These are phyloP conservation scores for Phengaris alcon DNA, from an alignment of 2,888 invertebrate genomes.

Conservation along the genomic window DNA sequence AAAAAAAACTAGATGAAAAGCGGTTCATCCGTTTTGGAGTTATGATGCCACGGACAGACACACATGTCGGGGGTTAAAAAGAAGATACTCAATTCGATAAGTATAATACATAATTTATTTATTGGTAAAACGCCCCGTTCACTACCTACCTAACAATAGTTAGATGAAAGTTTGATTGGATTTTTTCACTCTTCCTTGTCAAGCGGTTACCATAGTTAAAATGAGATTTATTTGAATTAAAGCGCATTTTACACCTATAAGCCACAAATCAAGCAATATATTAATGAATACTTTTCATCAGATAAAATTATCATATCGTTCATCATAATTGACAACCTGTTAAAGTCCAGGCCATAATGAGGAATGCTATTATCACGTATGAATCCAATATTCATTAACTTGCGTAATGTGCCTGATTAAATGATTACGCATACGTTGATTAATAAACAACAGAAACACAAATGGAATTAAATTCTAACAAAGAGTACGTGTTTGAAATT, in stretches of 20 bases:
- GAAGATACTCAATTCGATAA: too few relatives aligned
- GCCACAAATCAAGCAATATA: not conserved
- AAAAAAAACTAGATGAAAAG: too few relatives aligned
- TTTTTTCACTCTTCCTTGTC: too few relatives aligned
- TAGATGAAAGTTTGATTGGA: too few relatives aligned
- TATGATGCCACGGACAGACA: too few relatives aligned
- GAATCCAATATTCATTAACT: slow-evolving; percentile 24
- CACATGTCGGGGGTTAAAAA: too few relatives aligned
- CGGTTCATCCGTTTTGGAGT: too few relatives aligned
- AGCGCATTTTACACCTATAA: not conserved
- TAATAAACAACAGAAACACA: slow-evolving; percentile 31
- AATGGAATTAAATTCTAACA: slow-evolving; percentile 1
- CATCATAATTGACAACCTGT: slow-evolving; percentile 18
- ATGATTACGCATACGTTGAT: slow-evolving; percentile 18
- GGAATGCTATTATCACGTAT: slow-evolving; percentile 23
- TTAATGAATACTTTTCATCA: slow-evolving; percentile 10
- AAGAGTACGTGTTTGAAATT: not conserved
- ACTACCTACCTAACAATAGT: too few relatives aligned
- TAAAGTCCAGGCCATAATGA: slow-evolving; percentile 8
- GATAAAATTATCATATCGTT: not conserved
- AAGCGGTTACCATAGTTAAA: too few relatives aligned
- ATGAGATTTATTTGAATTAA: too few relatives aligned
- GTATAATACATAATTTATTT: too few relatives aligned
- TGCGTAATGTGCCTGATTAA: slow-evolving; percentile 20
- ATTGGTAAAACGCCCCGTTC: too few relatives aligned